Evolutionary conservation across 1,140 invertebrate species (phyloP), one percentile per base, ranked within the genome.

Genomic region (Trichomalopsis sarcophagae): DNA sequence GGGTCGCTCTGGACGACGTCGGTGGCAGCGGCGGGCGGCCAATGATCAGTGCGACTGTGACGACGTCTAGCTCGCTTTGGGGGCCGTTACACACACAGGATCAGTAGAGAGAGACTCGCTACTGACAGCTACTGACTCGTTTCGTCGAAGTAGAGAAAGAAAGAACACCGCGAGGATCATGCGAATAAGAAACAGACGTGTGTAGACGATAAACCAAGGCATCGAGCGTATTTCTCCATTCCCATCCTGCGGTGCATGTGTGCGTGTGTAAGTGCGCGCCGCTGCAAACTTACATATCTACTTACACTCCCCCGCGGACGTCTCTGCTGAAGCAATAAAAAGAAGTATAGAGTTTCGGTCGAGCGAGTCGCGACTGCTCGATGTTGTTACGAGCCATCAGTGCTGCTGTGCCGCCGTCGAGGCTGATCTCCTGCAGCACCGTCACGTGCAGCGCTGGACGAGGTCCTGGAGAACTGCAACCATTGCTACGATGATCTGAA

Each of bases 401-500:
- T 62, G 55, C 55, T 62, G 55, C 17, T 62, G 55, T n/a, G 21
- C 55, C 55, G 55, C 55, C 21, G 21, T 44, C 40, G 40, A n/a
- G 55, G 55, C 55, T 62, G 55, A 62, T 62, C 17, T 62, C 55
- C 14, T n/a, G 21, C 17, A 76, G 74, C 74, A 13, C 50, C 40
- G 40, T 47, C 74, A 47, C 74, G 21, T 40, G 40, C 74, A 47
- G 13, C 75, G 14, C 0, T 21, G 23, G 21, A 78, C 47, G 14
- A 62, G 14, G 40, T 21, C 55, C 55, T n/a, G 55, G 55, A 62
- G 55, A 17, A 21, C 13, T 14, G 36, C 47, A 3, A 33, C 44
- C 69, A 21, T 81, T 71, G 44, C 30, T 76, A 76, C 81, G 50
- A 82, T 82, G 81, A 82, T 82, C 55, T 76, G 73, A 82, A 21